These are phyloP conservation scores for Ctenicera cuprea DNA, from an alignment of 2,888 invertebrate genomes.

Conservation along the genomic window DNA sequence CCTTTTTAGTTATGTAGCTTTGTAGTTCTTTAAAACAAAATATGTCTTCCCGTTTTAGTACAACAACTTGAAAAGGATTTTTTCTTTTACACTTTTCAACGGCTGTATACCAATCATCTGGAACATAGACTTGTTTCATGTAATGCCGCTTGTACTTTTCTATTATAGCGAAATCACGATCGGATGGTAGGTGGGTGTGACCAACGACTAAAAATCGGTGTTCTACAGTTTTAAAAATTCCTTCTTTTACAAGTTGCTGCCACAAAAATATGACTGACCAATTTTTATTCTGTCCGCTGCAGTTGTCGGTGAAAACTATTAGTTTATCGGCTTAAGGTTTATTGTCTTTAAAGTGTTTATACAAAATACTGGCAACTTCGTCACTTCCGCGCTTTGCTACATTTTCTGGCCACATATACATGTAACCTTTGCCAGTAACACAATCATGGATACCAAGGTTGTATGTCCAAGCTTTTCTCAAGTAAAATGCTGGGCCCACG, in stretches of 20 bases:
- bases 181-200: constrained; percentile 51
- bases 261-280: constrained; percentile 51
- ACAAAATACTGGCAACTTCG: constrained; percentile 50
- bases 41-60: not conserved
- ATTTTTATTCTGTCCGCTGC: constrained; percentile 9
- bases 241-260: constrained; percentile 40
- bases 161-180: constrained; percentile 29
- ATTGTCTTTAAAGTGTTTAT: not conserved
- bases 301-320: constrained; percentile 32
- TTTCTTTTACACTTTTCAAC: constrained; percentile 5
- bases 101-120: constrained; percentile 18
- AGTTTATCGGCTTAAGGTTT: too few species aligned
- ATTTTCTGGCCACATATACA: constrained; percentile 55
- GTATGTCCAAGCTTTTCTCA: constrained; percentile 55
- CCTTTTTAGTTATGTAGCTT: constrained; percentile 5
- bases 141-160: constrained; percentile 7
- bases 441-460: constrained; percentile 58
- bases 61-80: not conserved
- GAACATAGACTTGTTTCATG: not conserved
- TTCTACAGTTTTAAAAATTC: constrained; percentile 41
- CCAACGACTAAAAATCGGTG: constrained; percentile 51
- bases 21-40: constrained; percentile 19
- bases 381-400: constrained; percentile 54
- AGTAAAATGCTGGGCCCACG: constrained; percentile 55
- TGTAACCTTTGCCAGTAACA: constrained; percentile 45